Base-by-base conservation (phyloP, 2,888 invertebrate genomes). In the Coelopa pilipes region DNA sequence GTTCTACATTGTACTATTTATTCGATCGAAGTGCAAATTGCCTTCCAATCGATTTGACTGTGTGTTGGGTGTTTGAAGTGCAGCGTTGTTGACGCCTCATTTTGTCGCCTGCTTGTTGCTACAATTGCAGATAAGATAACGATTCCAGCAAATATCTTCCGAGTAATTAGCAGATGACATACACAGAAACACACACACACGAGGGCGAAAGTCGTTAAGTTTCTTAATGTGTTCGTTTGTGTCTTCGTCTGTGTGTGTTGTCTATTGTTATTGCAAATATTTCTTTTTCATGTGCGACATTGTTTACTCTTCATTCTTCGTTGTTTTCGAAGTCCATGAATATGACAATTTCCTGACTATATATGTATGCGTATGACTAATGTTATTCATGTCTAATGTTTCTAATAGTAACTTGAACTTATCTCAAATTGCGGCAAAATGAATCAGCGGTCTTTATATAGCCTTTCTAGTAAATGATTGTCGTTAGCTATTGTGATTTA, bases 161-260 rank as follows among this genome's bases (percentile, higher is more conserved):
- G 34, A 70, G 70, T 70, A 59, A 70, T 70, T 70, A 70, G 19
- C 34, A 60, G 46, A 17, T 59, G 17, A 4, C 49, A 7, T 66
- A 13, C n/a, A 34, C 24, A 62, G 10, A 62, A 3, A 24, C 60
- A 62, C 21, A 60, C 5, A 1, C 21, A 15, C 4, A 59, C 11
- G 10, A 12, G 10, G 24, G 60, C 21, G 34, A 19, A 60, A 21
- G 15, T 24, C 60, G 15, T 60, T 21, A 17, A 7, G 4, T 57
- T 57, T 17, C 57, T 57, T 57, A 57, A 57, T n/a, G n/a, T 55
- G n/a, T 55, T 17, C 55, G 17, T 55, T n/a, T n/a, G n/a, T n/a
- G n/a, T n/a, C n/a, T n/a, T n/a, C n/a, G 21, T 55, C 46, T 65
- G 12, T 21, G 21, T 57, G 17, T 57, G 57, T 57, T 57, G 24